Evolutionary conservation across 2,797 vertebrate genomes (phyloP), one percentile per base, ranked within the genome.

Genomic region (Coccyzus lansbergi): DNA sequence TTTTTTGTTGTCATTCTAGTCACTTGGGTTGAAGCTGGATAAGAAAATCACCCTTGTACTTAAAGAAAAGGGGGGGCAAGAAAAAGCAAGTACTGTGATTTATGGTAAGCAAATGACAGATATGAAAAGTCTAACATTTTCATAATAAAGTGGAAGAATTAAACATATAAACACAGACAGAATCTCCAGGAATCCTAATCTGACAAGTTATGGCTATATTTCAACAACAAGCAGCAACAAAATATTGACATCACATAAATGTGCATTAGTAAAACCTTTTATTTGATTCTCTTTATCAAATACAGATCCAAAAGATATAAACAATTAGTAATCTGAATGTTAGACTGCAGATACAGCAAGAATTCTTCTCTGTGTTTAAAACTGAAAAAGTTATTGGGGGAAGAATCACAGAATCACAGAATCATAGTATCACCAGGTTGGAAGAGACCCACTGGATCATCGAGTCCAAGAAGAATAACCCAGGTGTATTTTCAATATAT

Each of bases 51-150:
- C 24, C 14, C 3, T 81, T 91, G 88, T 56, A 81, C 34, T 83
- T 91, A 18, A 76, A 92, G 78, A 70, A 22, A 6, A 31, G 15
- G 5, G 4, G 7, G 24, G 69, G 26, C 18, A 44, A 18, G 42
- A 16, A 20, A 58, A n/a, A 80, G 13, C 13, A 76, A 31, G 12
- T 72, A 9, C 38, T 90, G 62, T 20, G 19, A 86, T 59, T 79
- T 88, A 55, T 28, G 18, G 38, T 62, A 78, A 90, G 44, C 6
- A 86, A 88, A 88, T 31, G 29, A 78, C 63, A 52, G 42, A 88
- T 29, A 21, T 40, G 55, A 84, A 88, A 83, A 84, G 88, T 84
- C 40, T 78, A 84, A 40, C 4, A 5, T 2, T 0, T 56, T 90
- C 46, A 21, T 76, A 83, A 77, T 16, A 72, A 38, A 5, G 29